Percentiles rank a stretch among this genome's conserved stretches.
Conservation (phyloP, 2,888 invertebrate species). For the Cacoxenus indagator region DNA sequence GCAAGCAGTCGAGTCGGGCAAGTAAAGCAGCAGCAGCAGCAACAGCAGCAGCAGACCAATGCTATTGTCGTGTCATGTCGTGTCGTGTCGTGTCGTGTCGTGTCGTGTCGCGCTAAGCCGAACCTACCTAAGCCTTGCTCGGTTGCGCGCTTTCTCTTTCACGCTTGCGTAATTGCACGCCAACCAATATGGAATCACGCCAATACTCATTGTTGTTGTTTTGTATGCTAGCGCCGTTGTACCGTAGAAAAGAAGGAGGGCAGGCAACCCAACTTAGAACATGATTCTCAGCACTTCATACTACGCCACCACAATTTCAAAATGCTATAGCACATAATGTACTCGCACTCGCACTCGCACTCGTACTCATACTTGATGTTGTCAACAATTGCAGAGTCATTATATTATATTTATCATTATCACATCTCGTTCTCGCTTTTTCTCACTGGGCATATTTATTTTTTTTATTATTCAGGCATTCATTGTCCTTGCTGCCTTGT, state of each 20-base stretch:
- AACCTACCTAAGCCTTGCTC: background rate
- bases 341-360: background rate
- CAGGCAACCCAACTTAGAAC: no score
- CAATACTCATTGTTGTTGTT: background rate
- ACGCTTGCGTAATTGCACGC: background rate
- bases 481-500: background rate
- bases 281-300: no score
- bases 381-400: slow-evolving; percentile 58
- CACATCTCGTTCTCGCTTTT: slow-evolving; percentile 29
- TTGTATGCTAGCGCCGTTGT: background rate
- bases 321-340: background rate
- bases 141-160: no score
- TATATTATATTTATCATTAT: slow-evolving; percentile 61
- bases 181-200: background rate
- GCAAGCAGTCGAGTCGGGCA: no score
- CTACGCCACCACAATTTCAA: no score
- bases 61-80: background rate
- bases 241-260: no score
- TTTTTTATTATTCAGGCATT: background rate
- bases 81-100: background rate
- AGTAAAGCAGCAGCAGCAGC: background rate
- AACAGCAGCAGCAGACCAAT: slow-evolving; percentile 9
- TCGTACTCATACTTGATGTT: slow-evolving; percentile 50
- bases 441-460: background rate
- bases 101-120: background rate